Evolutionary conservation across 2,888 invertebrate species (phyloP), one percentile per base, ranked within the genome.

Genomic region (Deroplatys truncata): DNA sequence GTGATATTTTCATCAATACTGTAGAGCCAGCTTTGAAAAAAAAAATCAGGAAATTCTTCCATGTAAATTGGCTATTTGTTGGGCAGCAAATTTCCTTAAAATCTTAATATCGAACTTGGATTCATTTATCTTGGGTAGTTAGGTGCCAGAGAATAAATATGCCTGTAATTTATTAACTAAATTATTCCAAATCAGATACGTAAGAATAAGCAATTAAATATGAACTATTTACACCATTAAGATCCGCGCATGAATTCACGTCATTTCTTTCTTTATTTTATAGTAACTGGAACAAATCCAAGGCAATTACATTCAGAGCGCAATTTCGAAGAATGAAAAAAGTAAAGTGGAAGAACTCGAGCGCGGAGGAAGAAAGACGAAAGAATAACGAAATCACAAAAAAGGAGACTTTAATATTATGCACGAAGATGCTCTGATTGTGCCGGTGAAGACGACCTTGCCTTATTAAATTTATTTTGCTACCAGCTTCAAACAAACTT

Each of bases 281-380:
- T 7, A 85, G 28, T 85, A 56, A 87, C 83, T 87, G 87, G 87
- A 87, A 87, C 87, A 87, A 87, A 83, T 87, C 87, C 87, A 87
- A 87, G 35, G 83, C 82, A 87, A 87, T 87, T 87, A 35, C 87
- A 25, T n/a, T 87, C 28, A 87, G 83, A 87, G 87, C 29, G n/a
- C 29, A 43, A 82, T 83, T 72, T 35, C 25, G 31, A 29, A 87
- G 31, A 56, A 85, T 82, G 56, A 87, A 87, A 35, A n/a, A 35
- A 25, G 31, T 13, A 82, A 72, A 87, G 35, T 28, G 43, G n/a
- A 28, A 28, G 83, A 87, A 72, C 56, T 72, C 56, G 20, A 72
- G 56, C 20, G 25, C 25, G 56, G 1, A 20, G 56, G 56, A 72
- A 72, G 56, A 72, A 72, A 25, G 25, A 72, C 56, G 56, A 72